Evolutionary conservation across 1,140 invertebrate species (phyloP), one percentile per base, ranked within the genome.

Genomic region (Megalonaias nervosa): DNA sequence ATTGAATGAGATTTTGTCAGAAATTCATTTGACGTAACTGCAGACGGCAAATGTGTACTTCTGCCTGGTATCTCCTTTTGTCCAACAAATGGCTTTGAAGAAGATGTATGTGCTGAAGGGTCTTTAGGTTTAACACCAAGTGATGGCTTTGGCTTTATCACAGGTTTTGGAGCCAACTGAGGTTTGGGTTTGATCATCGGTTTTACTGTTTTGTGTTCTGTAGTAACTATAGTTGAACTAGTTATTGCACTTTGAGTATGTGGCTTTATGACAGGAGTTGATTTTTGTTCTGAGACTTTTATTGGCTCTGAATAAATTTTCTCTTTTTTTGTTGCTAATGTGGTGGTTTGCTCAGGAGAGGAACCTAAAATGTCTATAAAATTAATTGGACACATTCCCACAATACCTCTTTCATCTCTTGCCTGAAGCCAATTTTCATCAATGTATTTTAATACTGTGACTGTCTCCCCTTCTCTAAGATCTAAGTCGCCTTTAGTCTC

Each of bases 391-490:
- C 94, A 93, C 64, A 94, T 92, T 1, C 94, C 94, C 79, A 90
- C 89, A 55, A 87, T 85, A 21, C 91, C 92, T 80, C 92, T 89
- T 58, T 93, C 91, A 69, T 90, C 90, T 56, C 92, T 71, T 6
- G 89, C 94, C 80, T 94, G 91, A 21, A 93, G 90, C 94, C 94
- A 95, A 77, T 94, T 92, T 38, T 91, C 90, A 88, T 94, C 93
- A 57, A 94, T 88, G 67, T 93, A 89, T 67, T 92, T 91, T 60
- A 93, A 58, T 16, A 94, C 88, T 16, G 87, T 91, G 2, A 94
- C 90, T 55, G 91, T 90, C 70, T 94, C 93, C 9, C 92, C 93
- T 86, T 93, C 92, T 2, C 79, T 86, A 5, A 94, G 86, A 78
- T 83, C 91, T 19, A 94, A 81, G 82, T 94, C 93, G 26, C 91